phyloP scores from a whole-genome alignment of 2,797 vertebrate genomes.

The Caiman crocodilus region DNA sequence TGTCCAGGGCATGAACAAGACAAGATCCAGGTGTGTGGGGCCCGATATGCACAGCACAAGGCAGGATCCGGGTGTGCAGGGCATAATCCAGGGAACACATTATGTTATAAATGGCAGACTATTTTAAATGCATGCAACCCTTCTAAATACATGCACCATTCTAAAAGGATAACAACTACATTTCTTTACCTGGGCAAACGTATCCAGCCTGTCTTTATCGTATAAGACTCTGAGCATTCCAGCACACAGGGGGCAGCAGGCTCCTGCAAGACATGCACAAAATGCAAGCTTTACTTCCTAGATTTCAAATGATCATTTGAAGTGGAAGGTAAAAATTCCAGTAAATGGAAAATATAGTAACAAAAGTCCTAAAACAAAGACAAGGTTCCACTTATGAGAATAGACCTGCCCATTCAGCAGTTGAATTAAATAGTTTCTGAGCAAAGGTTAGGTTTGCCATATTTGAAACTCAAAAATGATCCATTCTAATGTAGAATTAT shows the following conservation, averaged over 20 bases:
- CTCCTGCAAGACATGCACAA: slow-evolving; percentile 82
- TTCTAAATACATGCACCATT: background rate
- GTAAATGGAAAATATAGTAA: background rate
- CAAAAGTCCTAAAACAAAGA: background rate
- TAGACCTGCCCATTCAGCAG: background rate
- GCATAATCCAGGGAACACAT: too few species aligned
- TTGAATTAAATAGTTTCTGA: background rate
- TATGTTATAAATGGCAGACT: background rate
- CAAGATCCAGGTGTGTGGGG: too few species aligned
- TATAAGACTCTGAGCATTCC: slow-evolving; percentile 95
- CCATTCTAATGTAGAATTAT: background rate
- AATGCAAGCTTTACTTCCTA: background rate
- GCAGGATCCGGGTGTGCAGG: too few species aligned
- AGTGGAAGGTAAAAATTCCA: background rate
- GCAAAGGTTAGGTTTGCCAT: background rate
- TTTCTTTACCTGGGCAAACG: slow-evolving; percentile 90
- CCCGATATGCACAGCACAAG: too few species aligned
- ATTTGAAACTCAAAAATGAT: background rate
- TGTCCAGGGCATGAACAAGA: too few species aligned
- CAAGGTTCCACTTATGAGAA: background rate
- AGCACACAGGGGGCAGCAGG: slow-evolving; percentile 95
- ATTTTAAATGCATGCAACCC: background rate
- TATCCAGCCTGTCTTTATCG: slow-evolving; percentile 93
- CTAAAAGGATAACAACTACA: background rate
- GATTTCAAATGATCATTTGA: background rate